phyloP scores from a whole-genome alignment of 2,888 invertebrate genomes.

The Rhodophaea formosa region DNA sequence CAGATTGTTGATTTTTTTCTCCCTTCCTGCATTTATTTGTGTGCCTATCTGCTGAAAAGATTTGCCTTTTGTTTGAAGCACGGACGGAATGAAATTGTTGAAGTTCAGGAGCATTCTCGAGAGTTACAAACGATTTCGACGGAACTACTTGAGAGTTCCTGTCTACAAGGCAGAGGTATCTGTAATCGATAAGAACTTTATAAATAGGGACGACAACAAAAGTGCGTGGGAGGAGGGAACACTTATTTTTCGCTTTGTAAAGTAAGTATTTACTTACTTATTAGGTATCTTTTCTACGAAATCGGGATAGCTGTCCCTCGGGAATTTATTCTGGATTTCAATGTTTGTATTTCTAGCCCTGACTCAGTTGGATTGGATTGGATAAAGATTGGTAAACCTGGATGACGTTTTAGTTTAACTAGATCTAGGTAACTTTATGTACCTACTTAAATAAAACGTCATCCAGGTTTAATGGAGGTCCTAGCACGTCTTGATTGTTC shows the following conservation, averaged over 20 bases:
- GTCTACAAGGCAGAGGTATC: not conserved
- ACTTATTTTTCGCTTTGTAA: not conserved
- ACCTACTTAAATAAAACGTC: no score
- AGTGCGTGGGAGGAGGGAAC: not conserved
- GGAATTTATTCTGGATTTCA: not conserved
- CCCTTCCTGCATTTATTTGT: slow-evolving; percentile 26
- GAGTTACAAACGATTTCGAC: not conserved
- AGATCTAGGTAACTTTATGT: no score
- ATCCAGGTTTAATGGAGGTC: no score
- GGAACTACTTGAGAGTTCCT: not conserved
- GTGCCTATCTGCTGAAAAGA: slow-evolving; percentile 20
- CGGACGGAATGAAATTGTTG: slow-evolving; percentile 7
- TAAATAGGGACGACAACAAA: not conserved
- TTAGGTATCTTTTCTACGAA: not conserved
- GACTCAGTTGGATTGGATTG: no score
- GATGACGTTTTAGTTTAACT: no score
- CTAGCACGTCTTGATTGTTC: no score
- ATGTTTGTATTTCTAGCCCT: no score
- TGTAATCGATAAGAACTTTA: not conserved
- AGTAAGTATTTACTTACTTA: not conserved
- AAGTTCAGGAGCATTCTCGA: not conserved
- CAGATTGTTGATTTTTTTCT: slow-evolving; percentile 35
- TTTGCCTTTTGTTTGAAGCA: slow-evolving; percentile 14
- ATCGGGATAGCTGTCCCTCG: not conserved
- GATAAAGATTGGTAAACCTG: no score